A percentile compares a stretch with the other conserved stretches of the same genome.
Evolutionary conservation across 2,888 invertebrate genomes (phyloP).

Genomic region (Drosophila melanocephala): DNA sequence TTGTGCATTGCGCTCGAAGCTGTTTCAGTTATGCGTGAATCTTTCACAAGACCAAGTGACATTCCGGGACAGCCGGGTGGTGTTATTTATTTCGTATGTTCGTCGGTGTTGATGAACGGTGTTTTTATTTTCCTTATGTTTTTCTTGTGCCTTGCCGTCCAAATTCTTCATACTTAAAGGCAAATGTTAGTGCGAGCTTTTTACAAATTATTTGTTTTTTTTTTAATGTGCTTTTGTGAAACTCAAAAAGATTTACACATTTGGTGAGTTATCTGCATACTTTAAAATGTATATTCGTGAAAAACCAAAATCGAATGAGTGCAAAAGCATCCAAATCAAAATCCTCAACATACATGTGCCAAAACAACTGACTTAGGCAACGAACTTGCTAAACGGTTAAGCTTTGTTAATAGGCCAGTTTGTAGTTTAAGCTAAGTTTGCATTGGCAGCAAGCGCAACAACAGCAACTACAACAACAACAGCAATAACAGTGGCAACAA

Average conservation of each 20-base stretch:
- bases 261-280: slow-evolving; percentile 7
- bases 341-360: slow-evolving; percentile 10
- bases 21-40: slow-evolving; percentile 80
- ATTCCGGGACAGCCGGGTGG: slow-evolving; percentile 41
- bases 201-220: neutral
- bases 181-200: slow-evolving; percentile 4
- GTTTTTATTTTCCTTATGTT: neutral
- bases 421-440: slow-evolving; percentile 20
- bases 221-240: slow-evolving; percentile 11
- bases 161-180: slow-evolving; percentile 12
- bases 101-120: slow-evolving; percentile 4
- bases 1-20: slow-evolving; percentile 32
- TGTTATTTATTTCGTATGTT: slow-evolving; percentile 29
- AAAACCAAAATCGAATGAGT: slow-evolving; percentile 3
- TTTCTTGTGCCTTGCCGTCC: neutral
- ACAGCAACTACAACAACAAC: slow-evolving; percentile 16
- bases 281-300: neutral
- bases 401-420: slow-evolving; percentile 25
- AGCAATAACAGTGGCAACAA: slow-evolving; percentile 21
- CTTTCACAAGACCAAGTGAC: slow-evolving; percentile 82
- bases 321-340: neutral
- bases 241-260: neutral
- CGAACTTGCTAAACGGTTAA: slow-evolving; percentile 49
- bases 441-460: slow-evolving; percentile 21
- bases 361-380: slow-evolving; percentile 66